Conservation (phyloP, 2,888 invertebrate species). For the Autographa pulchrina region DNA sequence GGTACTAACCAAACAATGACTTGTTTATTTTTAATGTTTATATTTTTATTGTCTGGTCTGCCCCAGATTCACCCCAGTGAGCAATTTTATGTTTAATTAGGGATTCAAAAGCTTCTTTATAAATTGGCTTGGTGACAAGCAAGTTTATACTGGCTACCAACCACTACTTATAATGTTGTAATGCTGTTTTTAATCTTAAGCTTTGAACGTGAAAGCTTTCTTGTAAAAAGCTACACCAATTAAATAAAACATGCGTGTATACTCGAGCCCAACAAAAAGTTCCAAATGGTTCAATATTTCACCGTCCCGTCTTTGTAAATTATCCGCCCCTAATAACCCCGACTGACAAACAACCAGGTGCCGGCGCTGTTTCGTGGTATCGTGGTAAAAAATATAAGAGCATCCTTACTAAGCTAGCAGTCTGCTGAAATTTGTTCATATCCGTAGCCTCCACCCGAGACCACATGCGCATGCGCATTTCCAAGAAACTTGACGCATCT, state of each 20-base stretch:
- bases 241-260: neutral
- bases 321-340: slow-evolving; percentile 23
- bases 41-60: slow-evolving; percentile 1
- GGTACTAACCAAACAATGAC: neutral
- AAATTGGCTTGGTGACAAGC: neutral
- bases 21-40: neutral
- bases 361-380: slow-evolving; percentile 46
- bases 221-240: neutral
- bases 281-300: neutral
- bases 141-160: neutral
- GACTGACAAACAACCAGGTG: slow-evolving; percentile 30
- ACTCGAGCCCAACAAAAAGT: neutral
- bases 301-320: too few relatives aligned
- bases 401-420: slow-evolving; percentile 29
- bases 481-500: slow-evolving; percentile 43
- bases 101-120: neutral
- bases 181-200: neutral
- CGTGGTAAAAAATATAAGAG: neutral
- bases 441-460: neutral
- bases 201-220: neutral
- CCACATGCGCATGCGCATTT: slow-evolving; percentile 24
- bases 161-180: neutral
- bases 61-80: neutral
- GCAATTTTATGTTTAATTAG: slow-evolving; percentile 2
- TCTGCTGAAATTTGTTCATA: slow-evolving; percentile 3